These are phyloP conservation scores for Saccostrea cuccullata DNA, from an alignment of 1,140 invertebrate species.

Conservation along the genomic window DNA sequence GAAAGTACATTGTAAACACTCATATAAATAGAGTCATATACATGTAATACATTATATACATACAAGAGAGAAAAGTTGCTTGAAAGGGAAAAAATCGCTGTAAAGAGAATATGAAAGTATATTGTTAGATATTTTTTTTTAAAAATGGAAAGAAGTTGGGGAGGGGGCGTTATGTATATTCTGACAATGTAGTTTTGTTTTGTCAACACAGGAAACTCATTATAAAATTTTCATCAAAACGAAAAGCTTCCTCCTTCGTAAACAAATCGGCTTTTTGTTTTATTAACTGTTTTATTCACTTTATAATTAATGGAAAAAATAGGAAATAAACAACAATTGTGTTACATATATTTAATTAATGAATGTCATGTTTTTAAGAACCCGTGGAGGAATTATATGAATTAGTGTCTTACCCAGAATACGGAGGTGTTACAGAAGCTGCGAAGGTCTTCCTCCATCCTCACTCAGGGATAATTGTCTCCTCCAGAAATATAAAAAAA, in stretches of 20 bases:
- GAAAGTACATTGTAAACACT: no score
- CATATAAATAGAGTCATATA: no score
- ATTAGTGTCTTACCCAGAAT: conserved; percentile 4
- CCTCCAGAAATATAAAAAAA: neutral
- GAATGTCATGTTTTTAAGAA: no score
- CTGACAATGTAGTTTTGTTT: neutral
- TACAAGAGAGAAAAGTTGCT: neutral
- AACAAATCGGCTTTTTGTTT: neutral
- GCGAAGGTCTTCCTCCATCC: neutral
- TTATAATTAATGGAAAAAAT: no score
- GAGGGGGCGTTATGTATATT: neutral
- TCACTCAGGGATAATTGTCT: neutral
- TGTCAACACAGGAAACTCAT: neutral
- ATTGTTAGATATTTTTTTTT: no score
- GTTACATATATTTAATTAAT: no score
- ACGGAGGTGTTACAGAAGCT: neutral
- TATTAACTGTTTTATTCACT: no score
- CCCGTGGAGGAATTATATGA: neutral
- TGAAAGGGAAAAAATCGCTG: neutral
- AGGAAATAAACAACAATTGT: no score
- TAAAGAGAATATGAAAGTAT: no score
- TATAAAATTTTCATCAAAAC: neutral
- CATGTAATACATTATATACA: no score
- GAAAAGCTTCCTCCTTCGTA: neutral
- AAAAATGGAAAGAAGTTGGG: neutral